A percentile compares a stretch with the other conserved stretches of the same genome.
Evolutionary conservation across 2,113 vertebrate genomes (phyloP).

Genomic region (Drymodes brunneopygia): DNA sequence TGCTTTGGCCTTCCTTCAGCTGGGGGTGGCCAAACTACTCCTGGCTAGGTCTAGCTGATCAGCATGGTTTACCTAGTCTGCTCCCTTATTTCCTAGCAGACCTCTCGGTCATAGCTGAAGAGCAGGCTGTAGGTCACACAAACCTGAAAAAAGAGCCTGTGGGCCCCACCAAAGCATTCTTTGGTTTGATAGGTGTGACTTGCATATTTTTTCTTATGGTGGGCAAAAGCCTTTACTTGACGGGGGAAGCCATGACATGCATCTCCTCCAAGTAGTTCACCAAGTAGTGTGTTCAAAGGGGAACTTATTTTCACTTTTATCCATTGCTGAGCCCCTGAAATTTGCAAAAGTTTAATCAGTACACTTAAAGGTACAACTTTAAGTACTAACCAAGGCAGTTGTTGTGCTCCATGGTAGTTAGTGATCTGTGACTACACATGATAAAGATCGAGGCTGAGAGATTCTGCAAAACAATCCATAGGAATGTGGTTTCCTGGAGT

Average conservation of each 20-base stretch:
- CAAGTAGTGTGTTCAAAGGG: neutral
- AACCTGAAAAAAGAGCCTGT: neutral
- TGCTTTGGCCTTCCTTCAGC: neutral
- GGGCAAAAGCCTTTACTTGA: neutral
- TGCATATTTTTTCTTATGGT: neutral
- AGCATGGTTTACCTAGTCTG: neutral
- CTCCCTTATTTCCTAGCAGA: neutral
- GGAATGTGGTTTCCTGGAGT: neutral
- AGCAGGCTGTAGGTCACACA: neutral
- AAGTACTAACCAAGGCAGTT: neutral
- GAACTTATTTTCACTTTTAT: neutral
- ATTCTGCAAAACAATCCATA: neutral
- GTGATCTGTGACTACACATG: neutral
- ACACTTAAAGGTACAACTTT: neutral
- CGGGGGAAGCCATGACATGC: neutral
- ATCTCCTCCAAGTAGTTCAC: neutral
- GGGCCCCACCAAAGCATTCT: accelerated
- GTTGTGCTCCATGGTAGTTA: neutral
- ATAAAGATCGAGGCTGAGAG: neutral
- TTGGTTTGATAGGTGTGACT: neutral
- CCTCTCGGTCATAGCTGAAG: neutral
- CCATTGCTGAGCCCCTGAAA: neutral
- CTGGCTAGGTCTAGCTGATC: neutral
- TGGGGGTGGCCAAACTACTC: neutral
- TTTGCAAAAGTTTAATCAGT: neutral